A percentile compares a stretch with the other conserved stretches of the same genome.
Evolutionary conservation across 1,140 invertebrate species (phyloP).

Genomic region (Campoletis sonorensis): DNA sequence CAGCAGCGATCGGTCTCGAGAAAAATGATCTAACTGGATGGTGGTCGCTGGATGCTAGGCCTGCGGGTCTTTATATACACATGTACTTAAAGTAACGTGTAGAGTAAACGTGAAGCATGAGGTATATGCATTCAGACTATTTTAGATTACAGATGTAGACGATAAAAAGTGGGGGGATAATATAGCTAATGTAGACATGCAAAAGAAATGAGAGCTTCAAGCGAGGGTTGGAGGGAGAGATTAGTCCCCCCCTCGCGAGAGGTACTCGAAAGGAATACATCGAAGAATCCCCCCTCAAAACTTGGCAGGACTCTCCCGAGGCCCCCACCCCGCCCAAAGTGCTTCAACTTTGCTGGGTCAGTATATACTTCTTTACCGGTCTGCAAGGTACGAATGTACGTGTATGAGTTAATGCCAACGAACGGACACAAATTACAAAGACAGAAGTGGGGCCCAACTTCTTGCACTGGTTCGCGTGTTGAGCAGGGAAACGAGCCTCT

Average conservation of each 20-base stretch:
- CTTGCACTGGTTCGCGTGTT: conserved; percentile 25
- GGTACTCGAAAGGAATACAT: conserved; percentile 17
- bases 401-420: conserved; percentile 7
- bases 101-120: not conserved
- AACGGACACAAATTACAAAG: conserved; percentile 9
- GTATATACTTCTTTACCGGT: conserved; percentile 4
- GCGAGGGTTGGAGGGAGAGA: not conserved
- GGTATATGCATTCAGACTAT: not conserved
- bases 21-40: conserved; percentile 33
- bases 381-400: not conserved
- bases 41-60: not conserved
- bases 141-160: not conserved
- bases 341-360: conserved; percentile 6
- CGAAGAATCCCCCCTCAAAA: not conserved
- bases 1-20: conserved; percentile 30
- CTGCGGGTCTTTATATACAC: not conserved
- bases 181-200: not conserved
- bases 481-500: conserved; percentile 21
- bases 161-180: not conserved
- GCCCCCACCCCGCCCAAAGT: not conserved
- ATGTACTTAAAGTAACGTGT: not conserved
- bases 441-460: conserved; percentile 33
- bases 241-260: not conserved
- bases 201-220: not conserved
- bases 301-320: not conserved